Percentiles rank a stretch among this genome's conserved stretches.
Evolutionary conservation across 1,140 invertebrate genomes (phyloP).

Genomic region (Ceratitis capitata): DNA sequence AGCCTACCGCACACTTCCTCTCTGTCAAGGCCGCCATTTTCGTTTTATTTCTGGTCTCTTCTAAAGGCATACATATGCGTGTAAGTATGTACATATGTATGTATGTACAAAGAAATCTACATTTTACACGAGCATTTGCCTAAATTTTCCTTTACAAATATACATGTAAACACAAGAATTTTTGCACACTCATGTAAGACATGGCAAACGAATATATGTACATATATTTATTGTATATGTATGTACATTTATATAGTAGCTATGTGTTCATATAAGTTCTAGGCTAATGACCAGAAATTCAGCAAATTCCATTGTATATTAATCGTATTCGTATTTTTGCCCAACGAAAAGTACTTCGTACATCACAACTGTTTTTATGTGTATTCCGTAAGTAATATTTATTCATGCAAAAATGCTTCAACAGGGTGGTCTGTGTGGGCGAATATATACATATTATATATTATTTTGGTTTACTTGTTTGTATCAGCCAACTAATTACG

Average conservation of each 20-base stretch:
- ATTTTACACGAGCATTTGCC: neutral
- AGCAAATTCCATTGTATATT: constrained; percentile 29
- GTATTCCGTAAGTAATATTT: neutral
- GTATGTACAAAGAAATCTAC: neutral
- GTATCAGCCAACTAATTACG: no score
- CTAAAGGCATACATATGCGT: neutral
- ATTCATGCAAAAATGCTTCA: neutral
- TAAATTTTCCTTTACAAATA: neutral
- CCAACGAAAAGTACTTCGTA: neutral
- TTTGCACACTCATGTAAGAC: neutral
- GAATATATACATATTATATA: no score
- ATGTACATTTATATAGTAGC: neutral
- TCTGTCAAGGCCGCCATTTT: constrained; percentile 9
- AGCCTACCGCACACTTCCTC: neutral
- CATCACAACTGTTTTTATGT: neutral
- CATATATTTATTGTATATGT: no score
- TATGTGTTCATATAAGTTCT: neutral
- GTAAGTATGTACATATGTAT: neutral
- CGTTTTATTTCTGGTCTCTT: neutral
- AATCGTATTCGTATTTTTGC: neutral
- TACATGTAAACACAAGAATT: neutral
- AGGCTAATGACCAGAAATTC: constrained; percentile 23
- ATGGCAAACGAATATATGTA: no score
- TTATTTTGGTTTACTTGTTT: no score
- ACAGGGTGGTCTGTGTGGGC: neutral